Conservation (phyloP, 2,888 invertebrate species). For the Oligia strigilis region DNA sequence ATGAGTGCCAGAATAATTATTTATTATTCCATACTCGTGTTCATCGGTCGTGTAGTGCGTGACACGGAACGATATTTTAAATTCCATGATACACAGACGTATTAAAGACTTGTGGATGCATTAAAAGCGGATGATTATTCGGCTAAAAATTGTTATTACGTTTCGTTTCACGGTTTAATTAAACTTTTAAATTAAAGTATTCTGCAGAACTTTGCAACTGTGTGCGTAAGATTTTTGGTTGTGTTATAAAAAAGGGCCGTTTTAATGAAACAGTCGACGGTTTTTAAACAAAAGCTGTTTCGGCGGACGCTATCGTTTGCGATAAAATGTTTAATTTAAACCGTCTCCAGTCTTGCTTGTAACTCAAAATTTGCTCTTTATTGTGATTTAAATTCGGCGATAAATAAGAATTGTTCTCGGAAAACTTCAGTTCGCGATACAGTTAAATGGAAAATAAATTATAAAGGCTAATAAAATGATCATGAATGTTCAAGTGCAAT, state of each 20-base stretch:
- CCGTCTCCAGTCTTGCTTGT: slow-evolving; percentile 24
- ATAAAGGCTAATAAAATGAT: not conserved
- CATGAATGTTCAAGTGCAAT: no score
- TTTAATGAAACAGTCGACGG: slow-evolving; percentile 45
- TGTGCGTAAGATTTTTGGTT: slow-evolving; percentile 47
- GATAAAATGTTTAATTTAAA: slow-evolving; percentile 54
- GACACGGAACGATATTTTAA: slow-evolving; percentile 78
- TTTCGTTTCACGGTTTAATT: slow-evolving; percentile 53
- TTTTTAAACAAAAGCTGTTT: slow-evolving; percentile 54
- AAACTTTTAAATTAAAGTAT: slow-evolving; percentile 48
- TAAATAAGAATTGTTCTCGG: slow-evolving; percentile 6
- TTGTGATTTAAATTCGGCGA: slow-evolving; percentile 20
- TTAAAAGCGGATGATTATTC: slow-evolving; percentile 50
- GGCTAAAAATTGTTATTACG: slow-evolving; percentile 42
- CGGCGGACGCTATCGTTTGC: slow-evolving; percentile 34
- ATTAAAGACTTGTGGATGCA: slow-evolving; percentile 50
- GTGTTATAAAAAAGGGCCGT: slow-evolving; percentile 38
- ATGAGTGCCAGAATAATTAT: slow-evolving; percentile 83
- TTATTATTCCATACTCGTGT: slow-evolving; percentile 75
- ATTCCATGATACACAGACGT: slow-evolving; percentile 65
- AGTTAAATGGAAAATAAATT: not conserved
- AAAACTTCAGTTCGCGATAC: slow-evolving; percentile 6
- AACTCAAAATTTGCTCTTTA: slow-evolving; percentile 24
- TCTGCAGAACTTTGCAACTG: slow-evolving; percentile 20
- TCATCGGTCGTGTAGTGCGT: slow-evolving; percentile 75